Percentiles rank a stretch among this genome's conserved stretches.
Conservation (phyloP, 2,113 vertebrate species). For the Sebastes schlegelii region DNA sequence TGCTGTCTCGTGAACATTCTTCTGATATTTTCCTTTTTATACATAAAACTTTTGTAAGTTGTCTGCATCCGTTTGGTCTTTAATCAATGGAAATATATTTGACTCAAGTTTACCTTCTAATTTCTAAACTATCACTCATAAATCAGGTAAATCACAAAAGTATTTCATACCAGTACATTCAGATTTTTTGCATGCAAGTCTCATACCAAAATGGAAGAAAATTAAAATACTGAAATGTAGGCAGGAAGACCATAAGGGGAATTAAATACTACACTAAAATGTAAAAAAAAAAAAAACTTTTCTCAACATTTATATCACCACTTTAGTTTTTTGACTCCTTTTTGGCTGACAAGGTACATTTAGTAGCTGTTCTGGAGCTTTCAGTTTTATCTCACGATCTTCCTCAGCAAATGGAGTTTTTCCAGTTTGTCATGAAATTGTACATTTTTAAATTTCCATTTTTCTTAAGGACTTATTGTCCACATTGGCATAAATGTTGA, state of each 20-base stretch:
- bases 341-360: not conserved
- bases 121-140: not conserved
- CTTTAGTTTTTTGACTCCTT: not conserved
- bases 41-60: conserved; percentile 61
- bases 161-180: not conserved
- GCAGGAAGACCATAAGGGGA: not conserved
- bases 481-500: not conserved
- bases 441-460: not conserved
- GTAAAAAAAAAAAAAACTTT: not conserved
- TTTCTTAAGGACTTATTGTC: not conserved
- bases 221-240: not conserved
- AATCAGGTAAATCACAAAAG: not conserved
- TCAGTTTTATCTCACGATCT: not conserved
- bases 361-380: not conserved
- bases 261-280: not conserved
- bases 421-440: not conserved
- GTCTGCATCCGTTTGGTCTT: conserved; percentile 54
- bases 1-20: conserved; percentile 34
- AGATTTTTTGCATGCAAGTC: not conserved
- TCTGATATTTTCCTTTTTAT: conserved; percentile 48
- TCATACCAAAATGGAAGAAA: not conserved
- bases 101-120: not conserved
- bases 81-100: conserved; percentile 54
- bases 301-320: not conserved
- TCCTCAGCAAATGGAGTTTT: not conserved